Evolutionary conservation across 2,113 vertebrate species (phyloP), one percentile per base, ranked within the genome.

Genomic region (Mastomys coucha): DNA sequence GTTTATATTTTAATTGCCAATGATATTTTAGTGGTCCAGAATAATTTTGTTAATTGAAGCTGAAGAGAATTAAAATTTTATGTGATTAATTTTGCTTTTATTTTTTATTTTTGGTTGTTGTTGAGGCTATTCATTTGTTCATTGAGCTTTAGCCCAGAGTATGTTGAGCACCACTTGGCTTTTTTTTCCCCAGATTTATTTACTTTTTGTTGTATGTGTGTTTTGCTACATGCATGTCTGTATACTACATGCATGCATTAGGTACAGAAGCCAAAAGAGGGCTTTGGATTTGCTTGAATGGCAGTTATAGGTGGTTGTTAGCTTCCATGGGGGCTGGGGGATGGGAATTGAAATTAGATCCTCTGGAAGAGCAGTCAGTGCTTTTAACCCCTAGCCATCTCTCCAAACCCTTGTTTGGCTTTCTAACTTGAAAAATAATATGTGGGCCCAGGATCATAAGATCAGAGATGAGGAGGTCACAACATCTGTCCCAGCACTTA

Each of bases 1-100:
- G 5, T 80, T 95, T 91, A 49, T 14, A 86, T 94, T 91, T 96
- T 73, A 93, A 92, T 80, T 73, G 31, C 39, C 72, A 88, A 87
- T 77, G 36, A 86, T 91, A 33, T 91, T 92, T 93, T 93, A 84
- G 67, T 84, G 45, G 51, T 67, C 33, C 58, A n/a, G 42, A 96
- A 94, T 93, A 72, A 92, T 75, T 24, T 16, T 94, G 31, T 72
- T 93, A 31, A 49, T 73, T 95, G 31, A 93, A 78, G 14, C 53
- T 82, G 51, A 89, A 49, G 78, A 95, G 28, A 60, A 45, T 92
- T 93, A 89, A 93, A 88, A 93, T 87, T 84, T 42, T 92, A 31
- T 94, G 33, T n/a, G 58, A 60, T 63, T 94, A 12, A 36, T 51
- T 93, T 93, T 10, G 36, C 24, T 67, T 96, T 89, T 60, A 0